Evolutionary conservation across 1,140 invertebrate species (phyloP).

Genomic region (Monochamus saltuarius): DNA sequence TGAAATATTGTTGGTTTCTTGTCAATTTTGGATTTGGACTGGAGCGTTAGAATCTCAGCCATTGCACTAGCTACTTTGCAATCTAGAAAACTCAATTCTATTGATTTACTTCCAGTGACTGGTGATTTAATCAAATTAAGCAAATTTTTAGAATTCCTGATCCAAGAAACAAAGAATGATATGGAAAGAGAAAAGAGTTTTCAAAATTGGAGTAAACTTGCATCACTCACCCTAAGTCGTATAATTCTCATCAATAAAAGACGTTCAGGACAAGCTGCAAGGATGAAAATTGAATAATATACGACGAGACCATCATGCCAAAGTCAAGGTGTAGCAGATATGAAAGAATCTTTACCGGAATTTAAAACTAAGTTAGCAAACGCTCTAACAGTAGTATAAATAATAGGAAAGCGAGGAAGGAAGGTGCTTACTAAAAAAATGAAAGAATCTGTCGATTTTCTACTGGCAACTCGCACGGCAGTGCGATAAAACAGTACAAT

Average conservation of each 20-base stretch:
- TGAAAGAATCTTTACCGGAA: slow-evolving; percentile 16
- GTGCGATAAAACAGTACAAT: too few relatives aligned
- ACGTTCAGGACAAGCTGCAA: slow-evolving; percentile 19
- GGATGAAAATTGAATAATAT: slow-evolving; percentile 5
- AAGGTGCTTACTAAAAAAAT: slow-evolving; percentile 18
- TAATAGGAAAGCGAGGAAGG: slow-evolving; percentile 16
- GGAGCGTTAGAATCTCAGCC: slow-evolving; percentile 12
- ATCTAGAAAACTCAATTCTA: slow-evolving; percentile 12
- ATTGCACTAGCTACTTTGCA: slow-evolving; percentile 19
- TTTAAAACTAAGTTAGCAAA: slow-evolving; percentile 15
- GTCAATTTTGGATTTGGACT: slow-evolving; percentile 16
- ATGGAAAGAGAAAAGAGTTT: slow-evolving; percentile 2
- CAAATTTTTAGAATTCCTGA: slow-evolving; percentile 6
- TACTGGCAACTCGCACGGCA: slow-evolving; percentile 5
- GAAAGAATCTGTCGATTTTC: slow-evolving; percentile 19
- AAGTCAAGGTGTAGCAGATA: slow-evolving; percentile 6
- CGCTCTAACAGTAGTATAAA: slow-evolving; percentile 15
- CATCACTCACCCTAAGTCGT: slow-evolving; percentile 1
- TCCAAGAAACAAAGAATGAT: slow-evolving; percentile 3
- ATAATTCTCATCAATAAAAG: slow-evolving; percentile 21
- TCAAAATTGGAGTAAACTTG: slow-evolving; percentile 10
- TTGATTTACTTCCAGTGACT: slow-evolving; percentile 11
- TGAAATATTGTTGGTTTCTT: slow-evolving; percentile 14
- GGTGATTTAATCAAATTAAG: slow-evolving; percentile 15
- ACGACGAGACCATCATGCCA: slow-evolving; percentile 7